Conservation (phyloP, 2,113 vertebrate species). For the Neolamprologus ventralis region DNA sequence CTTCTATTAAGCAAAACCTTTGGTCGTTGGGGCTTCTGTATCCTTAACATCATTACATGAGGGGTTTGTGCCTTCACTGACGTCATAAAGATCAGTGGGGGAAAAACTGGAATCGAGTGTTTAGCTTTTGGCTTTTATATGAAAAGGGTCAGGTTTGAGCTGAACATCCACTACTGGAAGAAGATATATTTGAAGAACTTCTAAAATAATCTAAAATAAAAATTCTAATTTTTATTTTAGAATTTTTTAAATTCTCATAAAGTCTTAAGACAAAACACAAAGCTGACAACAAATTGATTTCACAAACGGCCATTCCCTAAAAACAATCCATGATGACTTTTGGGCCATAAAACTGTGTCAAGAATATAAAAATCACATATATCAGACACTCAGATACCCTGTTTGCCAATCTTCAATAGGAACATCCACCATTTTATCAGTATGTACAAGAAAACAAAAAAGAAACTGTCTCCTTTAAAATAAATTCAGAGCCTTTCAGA, state of each 20-base stretch:
- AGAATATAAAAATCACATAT: background rate
- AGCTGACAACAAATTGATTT: background rate
- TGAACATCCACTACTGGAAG: background rate
- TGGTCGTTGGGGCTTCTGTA: background rate
- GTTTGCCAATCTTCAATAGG: background rate
- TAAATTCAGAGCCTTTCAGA: background rate
- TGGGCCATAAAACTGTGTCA: background rate
- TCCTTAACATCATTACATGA: background rate
- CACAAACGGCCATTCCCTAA: background rate
- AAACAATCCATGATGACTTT: background rate
- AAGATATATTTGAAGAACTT: background rate
- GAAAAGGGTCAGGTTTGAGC: background rate
- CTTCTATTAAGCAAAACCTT: background rate
- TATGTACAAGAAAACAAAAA: background rate
- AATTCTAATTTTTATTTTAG: background rate
- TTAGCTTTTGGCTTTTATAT: background rate
- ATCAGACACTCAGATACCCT: background rate
- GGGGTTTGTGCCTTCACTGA: background rate
- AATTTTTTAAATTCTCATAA: background rate
- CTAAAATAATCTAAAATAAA: too few relatives aligned
- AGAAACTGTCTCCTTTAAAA: background rate
- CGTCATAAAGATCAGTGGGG: background rate
- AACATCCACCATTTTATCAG: background rate
- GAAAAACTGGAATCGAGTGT: background rate
- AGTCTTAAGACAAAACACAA: background rate